Evolutionary conservation across 2,888 invertebrate species (phyloP), one percentile per base, ranked within the genome.

Genomic region (Habroteleia sp.): DNA sequence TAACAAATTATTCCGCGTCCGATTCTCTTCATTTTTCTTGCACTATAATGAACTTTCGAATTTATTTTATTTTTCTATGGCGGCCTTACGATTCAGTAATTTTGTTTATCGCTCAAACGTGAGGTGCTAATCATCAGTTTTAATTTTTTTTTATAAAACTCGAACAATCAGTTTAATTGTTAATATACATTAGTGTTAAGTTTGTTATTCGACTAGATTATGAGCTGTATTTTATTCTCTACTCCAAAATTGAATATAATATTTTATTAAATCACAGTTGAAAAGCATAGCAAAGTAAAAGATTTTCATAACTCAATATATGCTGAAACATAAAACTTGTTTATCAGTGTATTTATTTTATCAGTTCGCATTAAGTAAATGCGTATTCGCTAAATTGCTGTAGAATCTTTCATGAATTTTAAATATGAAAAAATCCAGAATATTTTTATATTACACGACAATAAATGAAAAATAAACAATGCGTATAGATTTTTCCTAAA

Each of bases 41-140:
- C 50, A 44, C 44, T 44, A 73, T 73, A 58, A 65, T 65, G 50
- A 73, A 65, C 73, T 73, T 73, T 73, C 65, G 58, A 73, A 65
- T 65, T 65, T 73, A 42, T 73, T 65, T 50, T 73, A 65, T 65
- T 73, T 44, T 73, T 65, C 58, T 65, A 63, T 72, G 37, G 63
- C 35, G 44, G 56, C 48, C 56, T 63, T 63, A 50, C 29, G 31
- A 58, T 50, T 65, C 52, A 52, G 37, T 27, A 31, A 39, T 52
- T 62, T 56, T 41, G 14, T 54, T 54, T 46, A 42, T 52, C 50
- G 65, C 52, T 73, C 42, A 73, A 73, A 58, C 44, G 48, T 39
- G 50, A 73, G 65, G 50, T 58, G 63, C 63, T 65, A 56, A n/a
- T 50, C 42, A 17, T 66, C 41, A 35, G 27, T 65, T 54, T 41